Percentiles rank a stretch among this genome's conserved stretches.
phyloP scores from a whole-genome alignment of 2,113 vertebrate species.

The Otus sunia region DNA sequence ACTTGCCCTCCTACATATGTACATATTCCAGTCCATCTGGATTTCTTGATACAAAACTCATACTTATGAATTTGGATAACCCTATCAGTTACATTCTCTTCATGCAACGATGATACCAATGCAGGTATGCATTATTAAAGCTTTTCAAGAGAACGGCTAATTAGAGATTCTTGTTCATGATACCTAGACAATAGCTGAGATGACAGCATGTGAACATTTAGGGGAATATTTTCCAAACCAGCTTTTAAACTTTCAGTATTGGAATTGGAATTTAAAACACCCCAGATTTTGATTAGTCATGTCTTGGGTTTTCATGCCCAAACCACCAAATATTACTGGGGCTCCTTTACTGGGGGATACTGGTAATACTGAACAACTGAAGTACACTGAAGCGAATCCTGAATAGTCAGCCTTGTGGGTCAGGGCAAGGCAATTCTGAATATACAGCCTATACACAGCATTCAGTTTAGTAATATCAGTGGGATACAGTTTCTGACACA shows the following conservation, averaged over 20 bases:
- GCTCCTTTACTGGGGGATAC: background rate
- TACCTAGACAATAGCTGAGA: background rate
- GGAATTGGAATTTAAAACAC: background rate
- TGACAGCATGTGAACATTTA: background rate
- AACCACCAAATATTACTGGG: background rate
- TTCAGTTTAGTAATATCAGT: background rate
- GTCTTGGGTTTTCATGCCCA: background rate
- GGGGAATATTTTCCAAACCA: background rate
- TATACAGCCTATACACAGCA: background rate
- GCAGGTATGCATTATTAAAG: background rate
- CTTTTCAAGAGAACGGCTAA: background rate
- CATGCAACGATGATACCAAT: background rate
- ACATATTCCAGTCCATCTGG: slow-evolving; percentile 39
- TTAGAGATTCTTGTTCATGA: background rate
- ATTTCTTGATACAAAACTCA: slow-evolving; percentile 33
- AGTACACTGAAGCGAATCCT: background rate
- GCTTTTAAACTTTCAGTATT: background rate
- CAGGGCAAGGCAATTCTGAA: background rate
- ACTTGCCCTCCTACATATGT: slow-evolving; percentile 11
- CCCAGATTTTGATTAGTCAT: background rate
- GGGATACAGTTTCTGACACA: background rate
- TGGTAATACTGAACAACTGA: background rate
- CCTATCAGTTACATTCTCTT: background rate
- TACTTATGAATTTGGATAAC: background rate
- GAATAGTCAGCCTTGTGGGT: background rate